A percentile compares a stretch with the other conserved stretches of the same genome.
Evolutionary conservation across 2,797 vertebrate genomes (phyloP).

Genomic region (Philypnodon macrostomus): DNA sequence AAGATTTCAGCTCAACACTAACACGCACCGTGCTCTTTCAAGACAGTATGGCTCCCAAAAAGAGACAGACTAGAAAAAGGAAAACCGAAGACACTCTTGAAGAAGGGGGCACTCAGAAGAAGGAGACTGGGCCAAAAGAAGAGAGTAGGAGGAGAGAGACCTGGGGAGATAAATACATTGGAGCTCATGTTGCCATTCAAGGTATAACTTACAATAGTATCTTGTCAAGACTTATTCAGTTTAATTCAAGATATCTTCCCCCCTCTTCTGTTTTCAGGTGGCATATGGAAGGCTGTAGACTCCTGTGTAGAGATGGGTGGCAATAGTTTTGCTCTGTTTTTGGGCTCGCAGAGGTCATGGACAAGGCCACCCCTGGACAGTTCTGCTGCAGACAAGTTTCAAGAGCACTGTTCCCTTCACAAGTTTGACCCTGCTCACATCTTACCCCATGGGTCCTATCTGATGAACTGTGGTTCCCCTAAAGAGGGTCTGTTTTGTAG

Average conservation of each 20-base stretch:
- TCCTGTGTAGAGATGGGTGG: conserved; percentile 71
- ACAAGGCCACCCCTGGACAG: conserved; percentile 68
- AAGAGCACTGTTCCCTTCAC: conserved; percentile 52
- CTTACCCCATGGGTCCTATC: conserved; percentile 81
- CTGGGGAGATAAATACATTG: conserved; percentile 65
- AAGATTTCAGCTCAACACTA: too few relatives aligned
- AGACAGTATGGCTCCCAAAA: conserved; percentile 59
- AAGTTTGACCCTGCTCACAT: conserved; percentile 72
- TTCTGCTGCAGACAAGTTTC: conserved; percentile 69
- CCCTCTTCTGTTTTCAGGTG: conserved; percentile 61
- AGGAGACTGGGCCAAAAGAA: conserved; percentile 18
- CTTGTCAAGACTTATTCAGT: neutral
- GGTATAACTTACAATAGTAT: conserved; percentile 41
- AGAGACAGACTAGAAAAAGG: conserved; percentile 39
- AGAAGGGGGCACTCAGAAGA: neutral
- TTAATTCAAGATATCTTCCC: neutral
- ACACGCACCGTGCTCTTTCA: neutral
- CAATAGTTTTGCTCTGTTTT: conserved; percentile 75
- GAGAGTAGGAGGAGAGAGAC: conserved; percentile 21
- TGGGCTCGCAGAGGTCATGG: conserved; percentile 82
- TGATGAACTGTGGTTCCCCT: conserved; percentile 84
- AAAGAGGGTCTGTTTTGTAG: conserved; percentile 73
- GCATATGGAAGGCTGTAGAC: conserved; percentile 80
- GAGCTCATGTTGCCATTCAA: conserved; percentile 76
- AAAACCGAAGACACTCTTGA: conserved; percentile 33